Conservation (phyloP, 2,888 invertebrate species). For the Arctia plantaginis region DNA sequence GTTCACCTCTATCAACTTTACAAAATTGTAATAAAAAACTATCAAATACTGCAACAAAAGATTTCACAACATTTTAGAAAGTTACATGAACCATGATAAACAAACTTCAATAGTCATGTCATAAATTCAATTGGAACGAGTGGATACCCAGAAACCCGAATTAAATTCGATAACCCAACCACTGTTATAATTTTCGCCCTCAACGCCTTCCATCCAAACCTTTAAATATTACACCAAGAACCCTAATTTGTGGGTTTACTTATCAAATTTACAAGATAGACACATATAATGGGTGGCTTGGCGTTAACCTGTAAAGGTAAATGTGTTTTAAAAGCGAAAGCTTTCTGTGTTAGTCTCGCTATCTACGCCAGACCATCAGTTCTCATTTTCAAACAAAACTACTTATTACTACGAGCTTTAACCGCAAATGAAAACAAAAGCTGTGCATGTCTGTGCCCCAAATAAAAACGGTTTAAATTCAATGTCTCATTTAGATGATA, state of each 20-base stretch:
- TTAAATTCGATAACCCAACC: background rate
- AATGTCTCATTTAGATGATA: background rate
- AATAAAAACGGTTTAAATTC: constrained; percentile 27
- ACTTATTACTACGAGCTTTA: constrained; percentile 18
- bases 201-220: background rate
- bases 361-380: constrained; percentile 26
- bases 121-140: constrained; percentile 36
- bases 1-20: background rate
- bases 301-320: constrained; percentile 17
- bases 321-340: constrained; percentile 20
- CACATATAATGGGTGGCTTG: background rate
- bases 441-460: constrained; percentile 24
- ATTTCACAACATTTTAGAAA: background rate
- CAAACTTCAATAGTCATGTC: background rate
- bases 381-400: constrained; percentile 24
- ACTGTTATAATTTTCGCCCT: constrained; percentile 13
- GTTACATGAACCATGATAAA: background rate
- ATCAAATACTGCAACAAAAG: background rate
- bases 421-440: constrained; percentile 23
- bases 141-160: background rate
- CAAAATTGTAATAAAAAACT: background rate
- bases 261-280: constrained; percentile 1
- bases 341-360: constrained; percentile 20
- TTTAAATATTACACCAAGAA: background rate
- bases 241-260: background rate